Evolutionary conservation across 2,888 invertebrate genomes (phyloP), one percentile per base, ranked within the genome.

Genomic region (Torymus auratus): DNA sequence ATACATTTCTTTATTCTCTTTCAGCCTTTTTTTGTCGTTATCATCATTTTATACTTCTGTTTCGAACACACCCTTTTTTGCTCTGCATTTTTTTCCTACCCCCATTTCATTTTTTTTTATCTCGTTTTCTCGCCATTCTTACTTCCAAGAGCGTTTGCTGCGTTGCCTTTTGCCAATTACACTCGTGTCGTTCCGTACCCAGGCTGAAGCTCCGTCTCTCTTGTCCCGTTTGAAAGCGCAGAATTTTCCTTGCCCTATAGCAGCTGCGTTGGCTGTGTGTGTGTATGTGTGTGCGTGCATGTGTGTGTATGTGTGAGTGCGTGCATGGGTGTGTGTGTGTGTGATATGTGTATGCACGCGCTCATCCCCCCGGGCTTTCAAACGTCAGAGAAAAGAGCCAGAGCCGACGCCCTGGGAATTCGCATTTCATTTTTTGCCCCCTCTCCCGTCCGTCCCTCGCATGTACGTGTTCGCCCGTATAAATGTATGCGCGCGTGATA

Each of bases 141-240:
- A 53, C 17, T 60, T 67, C 58, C 58, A 11, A 64, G 28, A 50
- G 28, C 65, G 17, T 67, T 74, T 28, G 15, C 61, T 72, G 61
- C 50, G 67, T 56, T 62, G 20, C 53, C 23, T 17, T 61, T 61
- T 61, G 50, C 50, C 55, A 73, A 73, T 78, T 73, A 69, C 13
- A 15, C 64, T 67, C 28, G 23, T 13, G 64, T 17, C 52, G 52
- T 58, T 28, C 28, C 15, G 56, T 67, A 7, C 50, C 7, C 7
- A 64, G n/a, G 10, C 55, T 28, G 61, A 28, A 41, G 20, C 53
- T 23, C 17, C 2, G 28, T 50, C 50, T 65, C 62, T 56, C 58
- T 56, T 56, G n/a, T 15, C 15, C 23, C 23, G 23, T 78, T 71
- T 58, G 15, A 78, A 58, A 62, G 53, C 62, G n/a, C 52, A 50